Conservation (phyloP, 2,797 vertebrate genomes). For the Diceros bicornis region DNA sequence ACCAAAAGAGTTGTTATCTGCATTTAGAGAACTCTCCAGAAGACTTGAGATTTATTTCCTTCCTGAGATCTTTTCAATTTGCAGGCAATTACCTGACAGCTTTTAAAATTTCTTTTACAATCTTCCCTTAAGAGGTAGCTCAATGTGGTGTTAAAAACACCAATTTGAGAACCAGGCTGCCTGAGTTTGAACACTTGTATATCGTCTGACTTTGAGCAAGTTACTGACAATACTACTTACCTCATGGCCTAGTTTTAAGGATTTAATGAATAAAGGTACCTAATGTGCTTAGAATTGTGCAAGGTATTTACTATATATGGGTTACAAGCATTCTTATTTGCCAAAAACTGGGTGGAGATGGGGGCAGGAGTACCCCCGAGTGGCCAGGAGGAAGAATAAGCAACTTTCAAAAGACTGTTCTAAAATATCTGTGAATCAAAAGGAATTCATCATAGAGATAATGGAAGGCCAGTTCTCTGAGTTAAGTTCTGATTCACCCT, state of each 20-base stretch:
- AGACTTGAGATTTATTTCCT: constrained; percentile 4
- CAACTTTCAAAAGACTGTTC: not conserved
- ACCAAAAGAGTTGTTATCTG: not conserved
- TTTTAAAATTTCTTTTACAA: not conserved
- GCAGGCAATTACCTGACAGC: not conserved
- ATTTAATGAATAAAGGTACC: not conserved
- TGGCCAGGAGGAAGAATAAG: not conserved
- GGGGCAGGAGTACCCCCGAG: not conserved
- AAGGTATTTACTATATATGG: not conserved
- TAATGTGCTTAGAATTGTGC: not conserved
- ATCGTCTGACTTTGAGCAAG: not conserved
- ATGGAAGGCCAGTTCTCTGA: not conserved
- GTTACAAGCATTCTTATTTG: not conserved
- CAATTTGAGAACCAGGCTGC: not conserved
- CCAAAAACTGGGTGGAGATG: not conserved
- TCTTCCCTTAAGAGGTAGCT: not conserved
- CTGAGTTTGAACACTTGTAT: not conserved
- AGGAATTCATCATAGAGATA: not conserved
- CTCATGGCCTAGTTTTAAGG: not conserved
- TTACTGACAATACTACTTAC: not conserved
- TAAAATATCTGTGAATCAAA: not conserved
- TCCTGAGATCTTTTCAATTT: not conserved
- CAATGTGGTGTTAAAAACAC: not conserved
- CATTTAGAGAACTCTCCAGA: not conserved
- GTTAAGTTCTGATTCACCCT: not conserved